Evolutionary conservation across 2,888 invertebrate genomes (phyloP).

Genomic region (Chymomyza amoena): DNA sequence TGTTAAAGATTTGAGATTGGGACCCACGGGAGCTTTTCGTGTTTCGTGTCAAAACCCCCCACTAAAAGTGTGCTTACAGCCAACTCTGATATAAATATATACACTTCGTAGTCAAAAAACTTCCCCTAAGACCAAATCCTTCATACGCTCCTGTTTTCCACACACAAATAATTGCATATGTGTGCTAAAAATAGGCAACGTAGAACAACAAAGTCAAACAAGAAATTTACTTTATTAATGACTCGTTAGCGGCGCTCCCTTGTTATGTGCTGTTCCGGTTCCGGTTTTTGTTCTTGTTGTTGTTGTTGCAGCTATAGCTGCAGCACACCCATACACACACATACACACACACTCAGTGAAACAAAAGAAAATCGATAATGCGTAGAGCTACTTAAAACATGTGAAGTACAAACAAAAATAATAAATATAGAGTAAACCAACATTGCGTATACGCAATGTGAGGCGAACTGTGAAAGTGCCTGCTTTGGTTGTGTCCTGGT

Average conservation of each 20-base stretch:
- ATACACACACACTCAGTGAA: not conserved
- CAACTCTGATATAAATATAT: too few relatives aligned
- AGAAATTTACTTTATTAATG: slow-evolving; percentile 15
- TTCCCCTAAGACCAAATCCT: too few relatives aligned
- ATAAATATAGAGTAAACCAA: not conserved
- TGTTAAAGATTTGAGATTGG: too few relatives aligned
- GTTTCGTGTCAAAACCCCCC: too few relatives aligned
- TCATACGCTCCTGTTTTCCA: not conserved
- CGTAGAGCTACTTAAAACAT: not conserved
- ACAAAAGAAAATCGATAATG: not conserved
- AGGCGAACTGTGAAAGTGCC: not conserved
- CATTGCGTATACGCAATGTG: not conserved
- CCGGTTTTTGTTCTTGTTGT: not conserved
- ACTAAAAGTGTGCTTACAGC: too few relatives aligned
- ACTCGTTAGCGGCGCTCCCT: slow-evolving; percentile 8
- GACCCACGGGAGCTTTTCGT: too few relatives aligned
- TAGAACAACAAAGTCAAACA: slow-evolving; percentile 2
- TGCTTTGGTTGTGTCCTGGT: not conserved
- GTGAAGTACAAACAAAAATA: not conserved
- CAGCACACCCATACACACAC: not conserved
- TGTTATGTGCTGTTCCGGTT: not conserved
- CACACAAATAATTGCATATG: not conserved
- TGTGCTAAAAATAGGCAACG: not conserved
- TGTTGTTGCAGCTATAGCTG: not conserved
- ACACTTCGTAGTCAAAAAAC: too few relatives aligned